These are phyloP conservation scores for Rotaria socialis DNA, from an alignment of 2,888 invertebrate genomes.

Conservation along the genomic window DNA sequence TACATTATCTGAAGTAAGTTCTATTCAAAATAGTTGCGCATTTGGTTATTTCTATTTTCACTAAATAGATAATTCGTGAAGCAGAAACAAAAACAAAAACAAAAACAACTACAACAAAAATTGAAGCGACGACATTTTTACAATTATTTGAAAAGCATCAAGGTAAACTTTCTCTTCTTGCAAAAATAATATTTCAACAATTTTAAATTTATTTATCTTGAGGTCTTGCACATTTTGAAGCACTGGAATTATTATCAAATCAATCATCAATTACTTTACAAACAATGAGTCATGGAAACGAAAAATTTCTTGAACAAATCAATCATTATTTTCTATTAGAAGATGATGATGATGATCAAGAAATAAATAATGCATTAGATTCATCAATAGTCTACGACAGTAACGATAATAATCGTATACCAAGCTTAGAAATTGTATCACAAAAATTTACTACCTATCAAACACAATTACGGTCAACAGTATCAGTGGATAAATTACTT, in stretches of 20 bases:
- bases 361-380: background rate
- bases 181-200: too few species aligned
- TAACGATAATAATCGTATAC: background rate
- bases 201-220: too few species aligned
- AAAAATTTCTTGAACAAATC: conserved; percentile 56
- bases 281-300: conserved; percentile 62
- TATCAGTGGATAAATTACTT: background rate
- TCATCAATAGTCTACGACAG: background rate
- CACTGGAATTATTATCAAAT: conserved; percentile 80
- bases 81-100: conserved; percentile 66
- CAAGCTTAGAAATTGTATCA: conserved; percentile 16
- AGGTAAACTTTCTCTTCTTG: conserved; percentile 12
- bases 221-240: conserved; percentile 76
- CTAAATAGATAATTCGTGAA: conserved; percentile 65
- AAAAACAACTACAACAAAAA: conserved; percentile 63
- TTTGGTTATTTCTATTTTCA: too few species aligned
- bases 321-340: background rate
- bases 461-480: conserved; percentile 27
- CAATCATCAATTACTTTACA: conserved; percentile 61
- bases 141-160: conserved; percentile 27
- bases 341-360: background rate
- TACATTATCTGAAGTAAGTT: conserved; percentile 55
- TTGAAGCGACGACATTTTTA: conserved; percentile 55
- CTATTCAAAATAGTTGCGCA: too few species aligned
- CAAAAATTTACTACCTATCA: conserved; percentile 23